A percentile compares a stretch with the other conserved stretches of the same genome.
phyloP scores from a whole-genome alignment of 53 echinoderm and acorn worm genomes.

The Hippasteria phrygiana region DNA sequence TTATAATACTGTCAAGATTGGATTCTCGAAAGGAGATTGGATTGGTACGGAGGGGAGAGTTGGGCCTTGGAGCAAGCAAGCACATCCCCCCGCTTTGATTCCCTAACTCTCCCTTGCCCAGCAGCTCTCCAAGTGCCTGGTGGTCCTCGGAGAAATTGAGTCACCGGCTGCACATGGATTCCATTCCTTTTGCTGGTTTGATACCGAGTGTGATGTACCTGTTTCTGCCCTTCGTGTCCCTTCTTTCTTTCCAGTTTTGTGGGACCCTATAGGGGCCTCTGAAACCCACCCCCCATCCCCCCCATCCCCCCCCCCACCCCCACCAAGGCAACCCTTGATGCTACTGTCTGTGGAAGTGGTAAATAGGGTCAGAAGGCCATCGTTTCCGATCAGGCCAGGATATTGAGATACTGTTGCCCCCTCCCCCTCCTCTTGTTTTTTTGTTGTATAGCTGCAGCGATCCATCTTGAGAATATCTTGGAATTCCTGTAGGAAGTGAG shows the following conservation, averaged over 20 bases:
- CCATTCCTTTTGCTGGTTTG: too few relatives aligned
- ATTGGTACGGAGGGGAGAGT: too few relatives aligned
- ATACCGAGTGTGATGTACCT: too few relatives aligned
- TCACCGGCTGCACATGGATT: too few relatives aligned
- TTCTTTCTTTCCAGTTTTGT: not conserved
- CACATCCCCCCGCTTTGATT: too few relatives aligned
- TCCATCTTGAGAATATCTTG: constrained; percentile 18
- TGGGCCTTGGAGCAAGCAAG: too few relatives aligned
- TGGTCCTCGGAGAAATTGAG: too few relatives aligned
- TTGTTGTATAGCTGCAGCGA: not conserved
- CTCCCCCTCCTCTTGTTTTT: too few relatives aligned
- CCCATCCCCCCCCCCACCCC: not conserved
- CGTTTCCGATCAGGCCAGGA: constrained; percentile 15
- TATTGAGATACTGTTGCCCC: not conserved
- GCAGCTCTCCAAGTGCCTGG: too few relatives aligned
- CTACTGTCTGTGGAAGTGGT: constrained; percentile 12
- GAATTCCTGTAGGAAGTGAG: constrained; percentile 35
- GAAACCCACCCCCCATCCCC: not conserved
- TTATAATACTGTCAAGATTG: too few relatives aligned
- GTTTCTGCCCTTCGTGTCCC: not conserved
- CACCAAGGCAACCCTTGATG: not conserved
- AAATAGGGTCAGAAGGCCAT: constrained; percentile 28
- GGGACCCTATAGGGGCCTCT: not conserved
- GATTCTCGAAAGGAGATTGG: too few relatives aligned
- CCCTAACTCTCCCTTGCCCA: too few relatives aligned